phyloP scores from a whole-genome alignment of 2,113 vertebrate species.

The Pimephales promelas region DNA sequence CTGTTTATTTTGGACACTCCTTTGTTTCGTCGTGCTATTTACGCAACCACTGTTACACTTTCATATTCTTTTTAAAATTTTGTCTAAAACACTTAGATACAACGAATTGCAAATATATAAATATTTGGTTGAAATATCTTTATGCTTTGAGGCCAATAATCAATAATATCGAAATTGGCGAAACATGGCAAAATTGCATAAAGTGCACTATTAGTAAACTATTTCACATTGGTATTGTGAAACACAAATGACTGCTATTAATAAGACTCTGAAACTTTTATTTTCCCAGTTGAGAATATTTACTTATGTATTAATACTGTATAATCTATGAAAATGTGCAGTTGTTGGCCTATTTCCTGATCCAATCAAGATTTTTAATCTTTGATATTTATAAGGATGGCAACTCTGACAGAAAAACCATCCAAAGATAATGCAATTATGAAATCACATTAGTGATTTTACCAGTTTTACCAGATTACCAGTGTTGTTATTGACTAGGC shows the following conservation, averaged over 20 bases:
- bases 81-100: too few relatives aligned
- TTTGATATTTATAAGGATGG: conserved; percentile 18
- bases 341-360: neutral
- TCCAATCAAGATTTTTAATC: neutral
- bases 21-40: too few relatives aligned
- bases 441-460: conserved; percentile 41
- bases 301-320: neutral
- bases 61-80: too few relatives aligned
- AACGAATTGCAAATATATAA: too few relatives aligned
- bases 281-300: neutral
- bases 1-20: too few relatives aligned
- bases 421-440: conserved; percentile 28
- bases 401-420: neutral
- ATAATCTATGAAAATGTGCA: neutral
- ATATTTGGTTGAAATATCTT: too few relatives aligned
- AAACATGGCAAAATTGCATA: too few relatives aligned
- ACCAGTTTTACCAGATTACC: too few relatives aligned
- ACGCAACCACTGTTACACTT: too few relatives aligned
- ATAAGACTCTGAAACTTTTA: neutral
- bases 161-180: too few relatives aligned
- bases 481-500: neutral
- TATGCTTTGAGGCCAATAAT: too few relatives aligned
- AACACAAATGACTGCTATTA: neutral
- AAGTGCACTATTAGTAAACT: too few relatives aligned
- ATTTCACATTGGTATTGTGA: neutral